Conservation (phyloP, 2,797 vertebrate species). For the Poecilia picta region DNA sequence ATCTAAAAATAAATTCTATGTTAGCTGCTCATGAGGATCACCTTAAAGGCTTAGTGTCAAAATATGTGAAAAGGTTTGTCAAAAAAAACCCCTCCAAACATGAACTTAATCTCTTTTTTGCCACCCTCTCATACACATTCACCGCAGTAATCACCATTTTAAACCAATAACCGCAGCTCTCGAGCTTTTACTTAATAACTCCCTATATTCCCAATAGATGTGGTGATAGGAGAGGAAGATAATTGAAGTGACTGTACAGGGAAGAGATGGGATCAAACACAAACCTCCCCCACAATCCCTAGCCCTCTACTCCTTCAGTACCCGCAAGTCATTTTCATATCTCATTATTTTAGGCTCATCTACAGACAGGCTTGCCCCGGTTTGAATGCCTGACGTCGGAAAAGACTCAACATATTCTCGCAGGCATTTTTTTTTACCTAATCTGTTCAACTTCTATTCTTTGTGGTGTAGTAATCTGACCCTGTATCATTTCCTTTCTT, state of each 20-base stretch:
- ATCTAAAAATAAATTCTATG: conserved; percentile 24
- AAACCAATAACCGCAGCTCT: conserved; percentile 61
- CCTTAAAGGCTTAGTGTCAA: conserved; percentile 11
- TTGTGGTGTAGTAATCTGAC: conserved; percentile 39
- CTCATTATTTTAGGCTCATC: conserved; percentile 74
- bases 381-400: conserved; percentile 57
- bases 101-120: conserved; percentile 31
- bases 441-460: conserved; percentile 47
- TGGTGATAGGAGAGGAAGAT: conserved; percentile 79
- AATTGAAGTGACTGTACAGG: conserved; percentile 84
- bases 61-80: conserved; percentile 33
- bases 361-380: conserved; percentile 54
- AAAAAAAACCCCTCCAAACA: conserved; percentile 35
- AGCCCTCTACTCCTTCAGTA: conserved; percentile 78
- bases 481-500: conserved; percentile 25
- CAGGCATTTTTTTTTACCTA: conserved; percentile 38
- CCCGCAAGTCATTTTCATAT: conserved; percentile 86
- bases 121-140: conserved; percentile 35
- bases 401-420: conserved; percentile 53
- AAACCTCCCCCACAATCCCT: conserved; percentile 68
- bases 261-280: conserved; percentile 83
- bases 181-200: conserved; percentile 75
- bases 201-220: conserved; percentile 68
- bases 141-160: conserved; percentile 59
- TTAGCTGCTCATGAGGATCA: conserved; percentile 18